Percentiles rank a stretch among this genome's conserved stretches.
phyloP scores from a whole-genome alignment of 2,113 vertebrate genomes.

The Cebus imitator region DNA sequence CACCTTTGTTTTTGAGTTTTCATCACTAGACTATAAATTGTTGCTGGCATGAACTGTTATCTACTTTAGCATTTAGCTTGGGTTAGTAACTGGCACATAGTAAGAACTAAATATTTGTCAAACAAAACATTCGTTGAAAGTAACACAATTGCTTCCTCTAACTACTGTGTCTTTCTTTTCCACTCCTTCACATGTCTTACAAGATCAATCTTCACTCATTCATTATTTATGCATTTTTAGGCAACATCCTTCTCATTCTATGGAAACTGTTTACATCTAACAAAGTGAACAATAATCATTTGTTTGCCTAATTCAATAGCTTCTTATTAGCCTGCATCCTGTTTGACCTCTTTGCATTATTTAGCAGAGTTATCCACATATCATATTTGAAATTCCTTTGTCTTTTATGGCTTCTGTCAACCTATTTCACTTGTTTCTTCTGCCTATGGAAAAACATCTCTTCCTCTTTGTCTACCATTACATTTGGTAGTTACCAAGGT shows the following conservation, averaged over 20 bases:
- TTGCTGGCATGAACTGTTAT: background rate
- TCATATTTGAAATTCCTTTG: constrained; percentile 61
- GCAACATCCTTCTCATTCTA: background rate
- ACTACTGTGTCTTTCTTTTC: background rate
- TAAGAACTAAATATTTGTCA: background rate
- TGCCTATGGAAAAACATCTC: background rate
- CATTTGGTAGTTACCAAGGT: background rate
- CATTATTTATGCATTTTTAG: background rate
- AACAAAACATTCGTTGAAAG: too few relatives aligned
- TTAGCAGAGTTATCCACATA: constrained; percentile 35
- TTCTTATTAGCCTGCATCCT: background rate
- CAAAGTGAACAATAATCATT: background rate
- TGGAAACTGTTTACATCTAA: background rate
- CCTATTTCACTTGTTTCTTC: background rate
- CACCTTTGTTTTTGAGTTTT: background rate
- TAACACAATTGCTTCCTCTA: background rate
- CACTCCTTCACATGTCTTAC: background rate
- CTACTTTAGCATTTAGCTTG: background rate
- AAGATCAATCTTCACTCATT: background rate
- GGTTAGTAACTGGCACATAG: background rate
- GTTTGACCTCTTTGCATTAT: background rate
- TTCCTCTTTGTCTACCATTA: background rate
- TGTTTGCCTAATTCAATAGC: constrained; percentile 39
- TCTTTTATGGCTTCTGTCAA: background rate
- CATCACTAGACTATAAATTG: background rate